Evolutionary conservation across 1,140 invertebrate genomes (phyloP).

Genomic region (Lasioglossum baleicum): DNA sequence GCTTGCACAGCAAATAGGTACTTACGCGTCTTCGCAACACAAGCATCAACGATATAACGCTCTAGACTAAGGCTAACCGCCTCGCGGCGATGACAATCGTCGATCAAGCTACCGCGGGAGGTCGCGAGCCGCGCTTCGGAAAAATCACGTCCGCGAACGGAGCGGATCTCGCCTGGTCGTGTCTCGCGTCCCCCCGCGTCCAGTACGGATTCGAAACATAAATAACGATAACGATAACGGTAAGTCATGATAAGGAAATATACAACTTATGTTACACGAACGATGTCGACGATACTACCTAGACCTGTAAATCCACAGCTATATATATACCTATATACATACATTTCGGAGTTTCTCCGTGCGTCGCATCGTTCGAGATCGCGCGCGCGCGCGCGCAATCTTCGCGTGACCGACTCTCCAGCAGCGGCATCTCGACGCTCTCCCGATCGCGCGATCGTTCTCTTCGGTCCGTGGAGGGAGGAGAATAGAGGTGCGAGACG

Average conservation of each 20-base stretch:
- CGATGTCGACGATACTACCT: constrained; percentile 57
- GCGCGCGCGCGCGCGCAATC: no score
- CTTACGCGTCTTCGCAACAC: constrained; percentile 70
- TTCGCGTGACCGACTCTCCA: no score
- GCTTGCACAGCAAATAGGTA: constrained; percentile 67
- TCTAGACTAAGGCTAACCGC: constrained; percentile 73
- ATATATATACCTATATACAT: constrained; percentile 57
- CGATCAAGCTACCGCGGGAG: constrained; percentile 56
- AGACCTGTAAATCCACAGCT: constrained; percentile 36
- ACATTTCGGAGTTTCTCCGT: constrained; percentile 32
- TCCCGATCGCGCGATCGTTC: no score
- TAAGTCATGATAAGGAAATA: constrained; percentile 73
- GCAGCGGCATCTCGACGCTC: no score
- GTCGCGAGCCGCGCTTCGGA: constrained; percentile 19
- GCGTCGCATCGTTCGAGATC: constrained; percentile 42
- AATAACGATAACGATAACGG: constrained; percentile 77
- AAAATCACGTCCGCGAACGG: not conserved
- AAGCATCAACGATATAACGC: constrained; percentile 78
- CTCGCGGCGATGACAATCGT: constrained; percentile 66
- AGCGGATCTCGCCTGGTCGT: not conserved
- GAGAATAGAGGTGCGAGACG: no score
- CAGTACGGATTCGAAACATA: constrained; percentile 66
- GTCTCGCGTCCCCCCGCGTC: constrained; percentile 29
- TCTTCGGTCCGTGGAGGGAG: no score
- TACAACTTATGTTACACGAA: constrained; percentile 78